Base-by-base conservation (phyloP, 2,888 invertebrate genomes). In the Resseliella maxima region DNA sequence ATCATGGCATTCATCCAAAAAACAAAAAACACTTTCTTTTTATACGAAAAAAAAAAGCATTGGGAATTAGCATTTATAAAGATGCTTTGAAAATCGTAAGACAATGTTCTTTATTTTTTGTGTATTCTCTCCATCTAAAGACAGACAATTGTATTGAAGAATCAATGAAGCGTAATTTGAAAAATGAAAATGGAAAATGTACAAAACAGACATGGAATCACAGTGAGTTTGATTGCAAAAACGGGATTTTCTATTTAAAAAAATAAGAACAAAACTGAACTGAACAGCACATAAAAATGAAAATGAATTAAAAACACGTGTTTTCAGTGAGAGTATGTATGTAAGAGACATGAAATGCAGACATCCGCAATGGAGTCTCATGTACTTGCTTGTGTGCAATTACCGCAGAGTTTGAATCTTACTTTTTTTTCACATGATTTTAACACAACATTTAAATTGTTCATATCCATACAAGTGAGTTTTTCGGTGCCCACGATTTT, bases 231-330 rank as follows among this genome's bases (percentile, higher is more conserved):
- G 41, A 12, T 41, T 41, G 41, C 12, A 12, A 41, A 41, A 41
- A 5, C 41, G 50, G 15, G 15, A 18, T 21, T 50, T 18, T 41
- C 41, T n/a, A n/a, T n/a, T 41, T 41, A 41, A 41, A 41, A 41
- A 12, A 41, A 41, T 8, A 41, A 41, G 5, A 41, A 41, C 5
- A 12, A 41, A 12, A 12, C 41, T n/a, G 41, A 5, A 41, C 41
- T 41, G 41, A 50, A 50, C 2, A 3, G 15, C 21, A 18, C 2
- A 6, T 24, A 59, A 59, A 59, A 59, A 59, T 59, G 59, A 59
- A 59, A 59, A 59, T 24, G 59, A 59, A 59, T 59, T 59, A 59
- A 59, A 59, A 59, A 59, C 59, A 59, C 24, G 24, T 59, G 59
- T 59, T 59, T 59, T 59, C n/a, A n/a, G 50, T 24, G 59, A 2